Evolutionary conservation across 2,113 vertebrate species (phyloP).

Genomic region (Notechis scutatus): DNA sequence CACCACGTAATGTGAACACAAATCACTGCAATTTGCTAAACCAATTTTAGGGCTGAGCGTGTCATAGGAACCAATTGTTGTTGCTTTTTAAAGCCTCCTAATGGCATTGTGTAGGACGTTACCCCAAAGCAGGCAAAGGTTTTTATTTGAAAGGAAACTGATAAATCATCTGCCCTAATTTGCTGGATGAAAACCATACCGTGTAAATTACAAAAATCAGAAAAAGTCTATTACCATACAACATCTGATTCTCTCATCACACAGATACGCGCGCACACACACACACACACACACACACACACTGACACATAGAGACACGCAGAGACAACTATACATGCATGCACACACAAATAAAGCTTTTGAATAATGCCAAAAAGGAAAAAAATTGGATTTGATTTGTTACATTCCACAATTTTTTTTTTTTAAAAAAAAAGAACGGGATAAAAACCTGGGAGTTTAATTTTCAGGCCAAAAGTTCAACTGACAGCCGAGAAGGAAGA

Average conservation of each 20-base stretch:
- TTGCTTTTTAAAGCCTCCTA: background rate
- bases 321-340: background rate
- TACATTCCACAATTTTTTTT: slow-evolving; percentile 7
- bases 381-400: background rate
- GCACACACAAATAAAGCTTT: slow-evolving; percentile 11
- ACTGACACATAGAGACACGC: background rate
- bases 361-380: background rate
- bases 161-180: background rate
- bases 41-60: background rate
- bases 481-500: slow-evolving; percentile 13
- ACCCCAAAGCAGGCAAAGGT: background rate
- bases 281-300: background rate
- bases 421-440: slow-evolving; percentile 10
- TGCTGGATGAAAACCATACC: background rate
- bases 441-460: slow-evolving; percentile 45
- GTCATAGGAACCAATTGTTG: background rate
- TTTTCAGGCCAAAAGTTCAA: slow-evolving; percentile 36
- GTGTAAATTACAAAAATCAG: background rate
- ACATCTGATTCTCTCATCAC: background rate
- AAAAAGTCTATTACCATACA: background rate
- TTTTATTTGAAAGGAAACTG: background rate
- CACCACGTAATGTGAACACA: background rate
- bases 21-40: background rate
- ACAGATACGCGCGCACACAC: background rate
- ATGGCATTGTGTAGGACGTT: background rate